phyloP scores from a whole-genome alignment of 2,888 invertebrate species.

The Deladenus siricidicola region DNA sequence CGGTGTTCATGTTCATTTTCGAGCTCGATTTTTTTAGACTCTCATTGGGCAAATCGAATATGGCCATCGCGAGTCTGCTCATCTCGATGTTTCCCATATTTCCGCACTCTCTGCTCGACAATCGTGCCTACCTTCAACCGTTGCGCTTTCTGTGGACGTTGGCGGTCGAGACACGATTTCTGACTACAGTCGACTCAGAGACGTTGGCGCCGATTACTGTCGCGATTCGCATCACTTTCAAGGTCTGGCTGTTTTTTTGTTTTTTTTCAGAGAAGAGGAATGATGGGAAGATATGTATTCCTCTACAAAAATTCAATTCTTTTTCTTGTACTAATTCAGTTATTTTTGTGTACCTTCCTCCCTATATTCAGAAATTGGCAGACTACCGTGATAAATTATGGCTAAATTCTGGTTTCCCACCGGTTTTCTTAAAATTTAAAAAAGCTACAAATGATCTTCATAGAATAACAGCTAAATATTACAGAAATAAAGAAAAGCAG shows the following conservation, averaged over 20 bases:
- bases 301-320: too few relatives aligned
- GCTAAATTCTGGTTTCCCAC: too few relatives aligned
- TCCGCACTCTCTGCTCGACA: slow-evolving; percentile 89
- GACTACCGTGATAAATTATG: too few relatives aligned
- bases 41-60: slow-evolving; percentile 63
- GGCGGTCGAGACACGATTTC: slow-evolving; percentile 65
- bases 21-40: slow-evolving; percentile 39
- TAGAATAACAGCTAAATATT: too few relatives aligned
- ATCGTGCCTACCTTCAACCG: slow-evolving; percentile 94
- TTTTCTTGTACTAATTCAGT: too few relatives aligned
- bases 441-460: too few relatives aligned
- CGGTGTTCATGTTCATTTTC: not conserved
- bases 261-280: not conserved
- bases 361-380: too few relatives aligned
- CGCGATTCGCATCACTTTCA: not conserved
- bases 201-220: not conserved
- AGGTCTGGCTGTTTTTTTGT: not conserved
- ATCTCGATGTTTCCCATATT: slow-evolving; percentile 93
- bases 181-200: slow-evolving; percentile 2
- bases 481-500: too few relatives aligned
- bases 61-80: slow-evolving; percentile 78
- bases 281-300: too few relatives aligned
- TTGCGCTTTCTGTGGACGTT: slow-evolving; percentile 89
- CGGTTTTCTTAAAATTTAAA: too few relatives aligned
- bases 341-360: too few relatives aligned